Evolutionary conservation across 2,888 invertebrate species (phyloP).

Genomic region (Cephus nigrinus): DNA sequence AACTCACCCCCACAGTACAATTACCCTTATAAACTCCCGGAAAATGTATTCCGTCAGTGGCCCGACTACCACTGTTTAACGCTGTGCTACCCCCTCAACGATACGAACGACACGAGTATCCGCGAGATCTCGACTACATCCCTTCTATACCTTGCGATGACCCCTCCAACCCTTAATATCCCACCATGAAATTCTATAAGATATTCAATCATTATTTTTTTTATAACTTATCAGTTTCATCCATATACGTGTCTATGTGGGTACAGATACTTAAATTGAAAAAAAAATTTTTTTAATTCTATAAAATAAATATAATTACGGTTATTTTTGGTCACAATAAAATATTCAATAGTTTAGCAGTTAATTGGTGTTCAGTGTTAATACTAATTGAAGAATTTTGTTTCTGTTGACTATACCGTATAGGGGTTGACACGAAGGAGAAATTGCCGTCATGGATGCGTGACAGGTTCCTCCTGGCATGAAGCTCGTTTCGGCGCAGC

Average conservation of each 20-base stretch:
- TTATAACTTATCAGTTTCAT: not conserved
- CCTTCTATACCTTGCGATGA: not conserved
- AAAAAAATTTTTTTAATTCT: not conserved
- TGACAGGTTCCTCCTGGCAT: slow-evolving; percentile 37
- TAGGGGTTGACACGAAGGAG: not conserved
- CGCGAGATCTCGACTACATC: not conserved
- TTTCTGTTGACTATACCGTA: not conserved
- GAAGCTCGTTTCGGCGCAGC: slow-evolving; percentile 43
- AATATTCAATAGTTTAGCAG: not conserved
- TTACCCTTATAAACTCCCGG: slow-evolving; percentile 2
- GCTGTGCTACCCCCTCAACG: not conserved
- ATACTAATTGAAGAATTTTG: not conserved
- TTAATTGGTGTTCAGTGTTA: not conserved
- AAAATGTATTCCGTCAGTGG: not conserved
- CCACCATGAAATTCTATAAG: not conserved
- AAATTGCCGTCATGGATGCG: slow-evolving; percentile 6
- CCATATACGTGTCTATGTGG: not conserved
- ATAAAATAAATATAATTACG: not conserved
- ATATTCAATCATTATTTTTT: not conserved
- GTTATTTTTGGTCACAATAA: not conserved
- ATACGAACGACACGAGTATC: not conserved
- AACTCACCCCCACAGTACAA: not conserved
- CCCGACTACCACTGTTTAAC: not conserved
- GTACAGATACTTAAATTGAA: not conserved
- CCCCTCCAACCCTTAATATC: not conserved